A percentile compares a stretch with the other conserved stretches of the same genome.
These are phyloP conservation scores for Zapornia atra DNA, from an alignment of 2,113 vertebrate species.

Conservation along the genomic window DNA sequence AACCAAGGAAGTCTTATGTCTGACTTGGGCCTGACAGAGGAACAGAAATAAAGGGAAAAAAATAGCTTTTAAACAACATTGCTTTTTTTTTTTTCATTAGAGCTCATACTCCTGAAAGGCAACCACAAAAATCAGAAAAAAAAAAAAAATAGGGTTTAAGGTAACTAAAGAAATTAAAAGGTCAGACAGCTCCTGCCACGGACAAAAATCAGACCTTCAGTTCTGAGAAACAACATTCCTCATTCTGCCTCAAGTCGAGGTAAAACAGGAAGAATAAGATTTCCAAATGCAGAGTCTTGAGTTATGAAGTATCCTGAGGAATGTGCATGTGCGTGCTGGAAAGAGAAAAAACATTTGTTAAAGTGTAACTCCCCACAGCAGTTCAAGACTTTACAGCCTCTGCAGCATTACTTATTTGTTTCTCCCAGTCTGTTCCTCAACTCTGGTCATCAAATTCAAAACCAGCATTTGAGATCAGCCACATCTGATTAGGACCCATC, in stretches of 20 bases:
- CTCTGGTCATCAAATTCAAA: neutral
- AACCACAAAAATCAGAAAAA: neutral
- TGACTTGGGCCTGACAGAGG: neutral
- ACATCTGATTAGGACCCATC: neutral
- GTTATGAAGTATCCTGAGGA: constrained; percentile 98
- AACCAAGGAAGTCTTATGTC: neutral
- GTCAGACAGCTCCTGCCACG: neutral
- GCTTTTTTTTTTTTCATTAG: neutral
- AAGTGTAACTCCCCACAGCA: neutral
- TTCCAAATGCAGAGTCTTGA: constrained; percentile 97
- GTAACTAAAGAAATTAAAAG: neutral
- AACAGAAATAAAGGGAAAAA: neutral
- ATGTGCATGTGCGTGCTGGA: constrained; percentile 92
- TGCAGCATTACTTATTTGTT: neutral
- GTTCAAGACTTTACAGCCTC: neutral
- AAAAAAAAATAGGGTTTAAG: neutral
- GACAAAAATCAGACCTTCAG: neutral
- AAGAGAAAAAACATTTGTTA: constrained; percentile 45
- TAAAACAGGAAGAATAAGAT: constrained; percentile 96
- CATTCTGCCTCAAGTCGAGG: constrained; percentile 90
- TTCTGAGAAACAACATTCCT: constrained; percentile 39
- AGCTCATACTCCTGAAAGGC: neutral
- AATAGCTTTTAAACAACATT: neutral
- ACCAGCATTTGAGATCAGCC: neutral
- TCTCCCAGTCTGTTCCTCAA: neutral